Base-by-base conservation (phyloP, 2,113 vertebrate species). In the Pao palembangensis region DNA sequence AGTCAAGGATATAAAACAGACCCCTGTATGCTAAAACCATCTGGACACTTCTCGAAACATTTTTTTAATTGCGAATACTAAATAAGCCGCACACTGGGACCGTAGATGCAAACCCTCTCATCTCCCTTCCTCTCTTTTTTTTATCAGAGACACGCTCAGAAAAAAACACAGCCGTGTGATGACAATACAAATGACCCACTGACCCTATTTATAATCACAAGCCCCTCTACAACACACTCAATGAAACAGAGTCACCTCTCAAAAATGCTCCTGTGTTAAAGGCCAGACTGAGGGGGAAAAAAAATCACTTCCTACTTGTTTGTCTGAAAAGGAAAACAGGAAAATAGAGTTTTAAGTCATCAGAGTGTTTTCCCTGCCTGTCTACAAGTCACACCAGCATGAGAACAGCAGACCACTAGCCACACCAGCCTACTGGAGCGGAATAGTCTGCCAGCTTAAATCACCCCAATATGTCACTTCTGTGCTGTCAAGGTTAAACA, bases 391-490 rank as follows among this genome's bases (percentile, higher is more conserved):
- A 41, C 59, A 73, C 53, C 64, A 83, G 58, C 25, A 50, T 31
- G 72, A 64, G 53, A 62, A 65, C 31, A 62, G 65, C 63, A 55
- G 61, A 46, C 66, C 50, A 78, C 43, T 63, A 72, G 70, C 47
- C 49, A 56, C 63, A 55, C 41, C 62, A 71, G 80, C 76, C 75
- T 58, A 86, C 53, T 79, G 66, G 69, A 76, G 80, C 78, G 43
- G 63, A 74, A 67, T 67, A 75, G 61, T 64, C 67, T 62, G 49
- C 67, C 69, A 63, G 76, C 61, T 21, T 61, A 84, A 80, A 86
- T 86, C 82, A 85, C 81, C 87, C 73, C 61, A 73, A 84, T 88
- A 70, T 85, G 88, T 90, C 90, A 90, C 80, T 85, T 87, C 81
- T 63, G 52, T 55, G 62, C 74, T 42, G 76, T 89, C 90, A 91